phyloP scores from a whole-genome alignment of 2,888 invertebrate genomes.

The Boloria euphrosyne region DNA sequence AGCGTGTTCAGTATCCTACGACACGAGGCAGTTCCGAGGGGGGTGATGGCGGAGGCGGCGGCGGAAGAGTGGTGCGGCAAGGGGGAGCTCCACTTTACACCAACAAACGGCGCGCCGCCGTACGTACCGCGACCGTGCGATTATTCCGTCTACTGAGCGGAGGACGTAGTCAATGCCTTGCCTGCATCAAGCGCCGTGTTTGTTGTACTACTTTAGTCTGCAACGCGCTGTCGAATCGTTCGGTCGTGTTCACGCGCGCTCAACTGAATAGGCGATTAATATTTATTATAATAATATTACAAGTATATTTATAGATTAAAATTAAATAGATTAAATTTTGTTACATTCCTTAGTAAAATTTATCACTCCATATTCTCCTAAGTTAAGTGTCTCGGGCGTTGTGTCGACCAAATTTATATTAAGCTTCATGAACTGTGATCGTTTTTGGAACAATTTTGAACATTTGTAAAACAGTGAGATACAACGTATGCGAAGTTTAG shows the following conservation, averaged over 20 bases:
- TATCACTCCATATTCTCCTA: conserved; percentile 30
- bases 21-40: conserved; percentile 40
- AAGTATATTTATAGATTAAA: conserved; percentile 54
- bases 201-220: conserved; percentile 60
- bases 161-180: conserved; percentile 66
- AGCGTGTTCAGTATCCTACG: conserved; percentile 37
- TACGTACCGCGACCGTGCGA: conserved; percentile 60
- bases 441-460: conserved; percentile 68
- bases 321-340: conserved; percentile 46
- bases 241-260: conserved; percentile 59
- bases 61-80: conserved; percentile 43
- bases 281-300: conserved; percentile 52
- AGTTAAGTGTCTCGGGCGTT: conserved; percentile 44
- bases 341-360: conserved; percentile 59
- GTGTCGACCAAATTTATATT: conserved; percentile 42
- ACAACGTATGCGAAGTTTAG: conserved; percentile 70
- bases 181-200: conserved; percentile 57
- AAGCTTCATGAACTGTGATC: conserved; percentile 71
- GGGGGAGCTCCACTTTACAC: conserved; percentile 50
- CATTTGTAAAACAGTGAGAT: conserved; percentile 66
- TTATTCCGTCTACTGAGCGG: conserved; percentile 75
- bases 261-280: conserved; percentile 52
- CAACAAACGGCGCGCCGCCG: conserved; percentile 46
- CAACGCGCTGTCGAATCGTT: conserved; percentile 64
- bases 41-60: conserved; percentile 38